These are phyloP conservation scores for Anolis carolinensis DNA, from an alignment of 2,113 vertebrate genomes.

Conservation along the genomic window DNA sequence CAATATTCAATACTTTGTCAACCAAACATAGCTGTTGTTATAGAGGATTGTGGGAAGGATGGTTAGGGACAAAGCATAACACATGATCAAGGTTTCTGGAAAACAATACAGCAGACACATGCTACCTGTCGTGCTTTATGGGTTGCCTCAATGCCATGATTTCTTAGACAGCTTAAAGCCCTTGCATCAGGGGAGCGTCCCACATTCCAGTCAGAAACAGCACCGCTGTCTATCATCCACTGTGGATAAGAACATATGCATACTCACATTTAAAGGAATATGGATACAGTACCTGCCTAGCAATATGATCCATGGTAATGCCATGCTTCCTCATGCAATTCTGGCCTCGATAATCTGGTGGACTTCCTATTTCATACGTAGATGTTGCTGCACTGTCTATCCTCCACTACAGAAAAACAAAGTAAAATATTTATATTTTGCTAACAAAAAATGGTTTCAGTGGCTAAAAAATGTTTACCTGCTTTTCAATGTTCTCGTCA, in stretches of 20 bases:
- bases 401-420: constrained; percentile 88
- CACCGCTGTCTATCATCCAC: constrained; percentile 96
- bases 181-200: constrained; percentile 89
- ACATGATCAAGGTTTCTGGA: background rate
- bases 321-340: constrained; percentile 92
- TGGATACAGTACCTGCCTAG: constrained; percentile 90
- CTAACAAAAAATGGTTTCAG: constrained; percentile 31
- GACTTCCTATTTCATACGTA: constrained; percentile 93
- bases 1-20: constrained; percentile 23
- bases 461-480: constrained; percentile 75
- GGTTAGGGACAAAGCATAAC: background rate
- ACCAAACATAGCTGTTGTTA: background rate
- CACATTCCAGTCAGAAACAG: constrained; percentile 95
- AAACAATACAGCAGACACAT: constrained; percentile 63
- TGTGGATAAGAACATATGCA: constrained; percentile 88
- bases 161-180: constrained; percentile 90
- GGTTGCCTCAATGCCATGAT: constrained; percentile 88
- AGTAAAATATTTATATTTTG: constrained; percentile 58
- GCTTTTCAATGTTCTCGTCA: constrained; percentile 81
- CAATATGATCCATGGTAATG: constrained; percentile 88
- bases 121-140: constrained; percentile 97
- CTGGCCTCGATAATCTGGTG: constrained; percentile 92
- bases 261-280: constrained; percentile 58
- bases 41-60: background rate
- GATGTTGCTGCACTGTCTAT: constrained; percentile 99